These are phyloP conservation scores for Scytalopus superciliaris DNA, from an alignment of 2,113 vertebrate species.

Conservation along the genomic window DNA sequence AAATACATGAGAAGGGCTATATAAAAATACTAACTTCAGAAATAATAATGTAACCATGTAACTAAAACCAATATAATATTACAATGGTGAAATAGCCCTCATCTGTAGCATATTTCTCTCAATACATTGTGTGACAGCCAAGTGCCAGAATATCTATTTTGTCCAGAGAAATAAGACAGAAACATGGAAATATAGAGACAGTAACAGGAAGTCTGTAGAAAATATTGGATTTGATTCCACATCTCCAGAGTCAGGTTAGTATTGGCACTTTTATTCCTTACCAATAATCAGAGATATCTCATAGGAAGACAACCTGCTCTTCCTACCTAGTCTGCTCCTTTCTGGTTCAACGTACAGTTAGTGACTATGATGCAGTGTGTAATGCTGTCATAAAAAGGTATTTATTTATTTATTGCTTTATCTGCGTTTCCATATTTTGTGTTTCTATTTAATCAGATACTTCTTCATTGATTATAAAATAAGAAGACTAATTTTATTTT, in stretches of 20 bases:
- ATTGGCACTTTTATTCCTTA: not conserved
- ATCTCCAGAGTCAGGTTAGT: not conserved
- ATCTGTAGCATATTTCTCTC: not conserved
- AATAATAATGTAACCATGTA: not conserved
- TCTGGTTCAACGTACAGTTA: not conserved
- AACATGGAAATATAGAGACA: not conserved
- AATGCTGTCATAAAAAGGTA: not conserved
- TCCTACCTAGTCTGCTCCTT: not conserved
- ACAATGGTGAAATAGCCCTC: not conserved
- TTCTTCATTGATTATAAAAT: not conserved
- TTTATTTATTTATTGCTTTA: too few species aligned
- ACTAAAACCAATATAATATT: not conserved
- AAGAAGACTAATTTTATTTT: not conserved
- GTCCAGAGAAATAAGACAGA: not conserved
- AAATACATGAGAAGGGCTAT: not conserved
- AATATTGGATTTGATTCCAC: not conserved
- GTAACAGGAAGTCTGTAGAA: not conserved
- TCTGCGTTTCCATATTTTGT: not conserved
- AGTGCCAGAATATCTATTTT: not conserved
- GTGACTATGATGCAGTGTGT: not conserved
- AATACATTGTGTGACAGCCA: not conserved
- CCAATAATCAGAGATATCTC: not conserved
- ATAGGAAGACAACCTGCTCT: not conserved
- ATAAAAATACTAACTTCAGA: not conserved
- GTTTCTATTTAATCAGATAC: not conserved